Percentiles rank a stretch among this genome's conserved stretches.
These are phyloP conservation scores for Leucoptera coffeella DNA, from an alignment of 2,888 invertebrate genomes.

Conservation along the genomic window DNA sequence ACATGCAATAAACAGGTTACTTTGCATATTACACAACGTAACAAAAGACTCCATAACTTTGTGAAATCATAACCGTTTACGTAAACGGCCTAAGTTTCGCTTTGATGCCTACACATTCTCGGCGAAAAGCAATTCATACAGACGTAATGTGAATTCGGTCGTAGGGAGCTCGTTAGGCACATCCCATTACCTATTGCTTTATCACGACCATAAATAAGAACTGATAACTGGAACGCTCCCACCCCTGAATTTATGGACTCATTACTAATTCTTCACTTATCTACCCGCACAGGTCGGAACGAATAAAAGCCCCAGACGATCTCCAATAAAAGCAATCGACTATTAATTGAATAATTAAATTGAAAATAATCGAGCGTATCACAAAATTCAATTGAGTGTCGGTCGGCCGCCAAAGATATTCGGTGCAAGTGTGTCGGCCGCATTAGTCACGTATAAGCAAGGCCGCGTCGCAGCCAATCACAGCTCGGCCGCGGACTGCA, in stretches of 20 bases:
- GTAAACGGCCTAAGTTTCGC: too few species aligned
- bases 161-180: background rate
- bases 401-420: too few species aligned
- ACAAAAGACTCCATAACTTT: too few species aligned
- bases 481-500: too few species aligned
- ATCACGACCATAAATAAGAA: conserved; percentile 21
- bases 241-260: conserved; percentile 17
- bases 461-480: conserved; percentile 1
- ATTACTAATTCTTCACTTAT: conserved; percentile 18
- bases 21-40: too few species aligned
- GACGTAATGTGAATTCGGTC: too few species aligned
- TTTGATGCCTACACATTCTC: too few species aligned
- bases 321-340: conserved; percentile 13
- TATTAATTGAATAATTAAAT: conserved; percentile 2
- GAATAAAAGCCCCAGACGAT: background rate
- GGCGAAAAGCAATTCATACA: too few species aligned
- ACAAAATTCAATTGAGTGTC: too few species aligned
- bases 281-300: conserved; percentile 5
- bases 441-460: conserved; percentile 5
- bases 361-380: background rate
- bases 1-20: too few species aligned
- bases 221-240: conserved; percentile 15
- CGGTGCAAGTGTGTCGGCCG: conserved; percentile 4
- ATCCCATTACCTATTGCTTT: conserved; percentile 12
- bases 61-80: too few species aligned